Evolutionary conservation across 2,113 vertebrate species (phyloP), one percentile per base, ranked within the genome.

Genomic region (Theristicus caerulescens): DNA sequence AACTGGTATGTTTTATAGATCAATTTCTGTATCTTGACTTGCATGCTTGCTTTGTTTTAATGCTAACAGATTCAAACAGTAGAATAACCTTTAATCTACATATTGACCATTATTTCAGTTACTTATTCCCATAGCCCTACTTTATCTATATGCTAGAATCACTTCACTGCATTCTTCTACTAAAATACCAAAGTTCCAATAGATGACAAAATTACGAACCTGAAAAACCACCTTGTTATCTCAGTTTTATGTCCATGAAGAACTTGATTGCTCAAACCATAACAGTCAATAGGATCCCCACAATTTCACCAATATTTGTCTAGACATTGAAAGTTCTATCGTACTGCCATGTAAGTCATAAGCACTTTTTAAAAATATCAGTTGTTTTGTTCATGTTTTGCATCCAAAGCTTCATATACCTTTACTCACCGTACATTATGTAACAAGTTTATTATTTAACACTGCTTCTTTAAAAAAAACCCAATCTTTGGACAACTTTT

Each of bases 201-300:
- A 77, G 40, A 72, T 8, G 16, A 38, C 9, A 91, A 86, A 83
- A 82, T 27, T 21, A 83, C 64, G 32, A 91, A 82, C 54, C 3
- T 9, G 4, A 6, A 18, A 40, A 2, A 1, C 3, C 7, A 49
- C 19, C 2, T 24, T 15, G 5, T n/a, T 76, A 47, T 36, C 42
- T 72, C 57, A 19, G 10, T 58, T 76, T 22, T 11, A 61, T 10
- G 16, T 32, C 18, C 40, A 42, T 24, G 29, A 80, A 86, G 31
- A 76, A 86, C 17, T 14, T 16, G 7, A 73, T 2, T 62, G 64
- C 24, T 54, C 7, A 47, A 93, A 79, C 13, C 0, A 0, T 21
- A 57, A 44, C 14, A 55, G 44, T 12, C 22, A 19, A 11, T 2
- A 47, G 9, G 4, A 8, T 64, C 8, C 22, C 11, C 10, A 34